Evolutionary conservation across 53 echinoderm and acorn worm genomes (phyloP).

Genomic region (Patiria pectinifera): DNA sequence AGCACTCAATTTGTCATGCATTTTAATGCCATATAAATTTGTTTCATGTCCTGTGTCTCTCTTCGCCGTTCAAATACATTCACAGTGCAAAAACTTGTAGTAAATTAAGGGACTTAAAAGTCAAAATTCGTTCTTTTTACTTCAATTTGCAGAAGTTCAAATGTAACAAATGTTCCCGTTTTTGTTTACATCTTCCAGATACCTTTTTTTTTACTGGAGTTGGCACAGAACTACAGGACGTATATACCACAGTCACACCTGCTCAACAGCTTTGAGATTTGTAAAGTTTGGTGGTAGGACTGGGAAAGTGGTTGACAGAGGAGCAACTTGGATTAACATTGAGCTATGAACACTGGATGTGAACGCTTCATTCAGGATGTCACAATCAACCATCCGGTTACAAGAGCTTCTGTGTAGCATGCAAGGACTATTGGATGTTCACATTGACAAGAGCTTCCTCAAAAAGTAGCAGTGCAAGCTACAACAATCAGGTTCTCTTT

Average conservation of each 20-base stretch:
- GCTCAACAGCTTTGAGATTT: neutral
- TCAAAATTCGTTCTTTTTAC: too few species aligned
- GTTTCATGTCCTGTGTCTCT: too few species aligned
- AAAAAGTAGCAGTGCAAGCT: neutral
- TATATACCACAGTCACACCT: neutral
- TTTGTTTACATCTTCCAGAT: constrained; percentile 12
- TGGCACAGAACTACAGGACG: neutral
- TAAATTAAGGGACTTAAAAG: too few species aligned
- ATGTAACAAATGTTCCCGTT: neutral
- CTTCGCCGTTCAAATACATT: too few species aligned
- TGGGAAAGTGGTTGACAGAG: neutral
- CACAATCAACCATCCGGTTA: neutral
- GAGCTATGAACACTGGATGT: neutral
- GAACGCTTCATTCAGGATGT: neutral
- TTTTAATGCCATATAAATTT: too few species aligned
- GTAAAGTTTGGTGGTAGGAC: neutral
- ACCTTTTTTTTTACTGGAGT: neutral
- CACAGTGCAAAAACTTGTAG: too few species aligned
- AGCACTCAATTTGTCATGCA: too few species aligned
- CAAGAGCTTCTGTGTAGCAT: neutral
- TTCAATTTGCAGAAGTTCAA: neutral
- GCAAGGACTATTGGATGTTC: neutral
- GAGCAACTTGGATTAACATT: neutral
- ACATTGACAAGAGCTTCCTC: neutral
- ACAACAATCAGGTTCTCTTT: neutral